Evolutionary conservation across 2,888 invertebrate genomes (phyloP), one percentile per base, ranked within the genome.

Genomic region (Agonum fuliginosum): DNA sequence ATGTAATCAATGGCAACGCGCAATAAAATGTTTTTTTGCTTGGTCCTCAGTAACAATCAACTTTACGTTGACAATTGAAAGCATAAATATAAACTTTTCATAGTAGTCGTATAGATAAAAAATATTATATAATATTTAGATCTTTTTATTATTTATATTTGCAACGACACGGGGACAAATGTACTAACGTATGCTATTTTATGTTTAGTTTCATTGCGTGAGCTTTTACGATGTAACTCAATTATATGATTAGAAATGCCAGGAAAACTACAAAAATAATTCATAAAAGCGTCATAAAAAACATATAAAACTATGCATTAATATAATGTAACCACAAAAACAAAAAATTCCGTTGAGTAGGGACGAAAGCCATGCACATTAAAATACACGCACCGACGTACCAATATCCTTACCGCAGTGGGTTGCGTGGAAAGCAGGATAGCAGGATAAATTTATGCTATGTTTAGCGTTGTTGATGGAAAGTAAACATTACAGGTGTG

Each of bases 241-340:
- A 54, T 54, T 54, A 54, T 54, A n/a, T 54, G 54, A 54, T 54
- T 54, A 54, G 54, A 54, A 54, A 54, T 54, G 24, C 54, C 24
- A 54, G 54, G 54, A 54, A 54, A 54, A 54, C 54, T 54, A 54
- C 22, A 54, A 54, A 54, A 54, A 54, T 54, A 54, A 54, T 54
- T 54, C 54, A 54, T 54, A 54, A 54, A 20, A 54, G 54, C 3
- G 24, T 54, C 54, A 12, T 54, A 54, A 54, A 54, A 54, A 54
- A 22, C 24, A 0, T 54, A 54, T 54, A 54, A 54, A 54, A 54
- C 10, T 37, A n/a, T n/a, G n/a, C n/a, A 37, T 37, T 37, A 37
- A 37, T 37, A 37, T 37, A 10, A 37, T 37, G 12, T 30, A 30
- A 10, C 10, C 5, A 5, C 30, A 30, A 5, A 37, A 1, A 37